phyloP scores from a whole-genome alignment of 2,888 invertebrate genomes.

The Drosophila parthenogenetica region DNA sequence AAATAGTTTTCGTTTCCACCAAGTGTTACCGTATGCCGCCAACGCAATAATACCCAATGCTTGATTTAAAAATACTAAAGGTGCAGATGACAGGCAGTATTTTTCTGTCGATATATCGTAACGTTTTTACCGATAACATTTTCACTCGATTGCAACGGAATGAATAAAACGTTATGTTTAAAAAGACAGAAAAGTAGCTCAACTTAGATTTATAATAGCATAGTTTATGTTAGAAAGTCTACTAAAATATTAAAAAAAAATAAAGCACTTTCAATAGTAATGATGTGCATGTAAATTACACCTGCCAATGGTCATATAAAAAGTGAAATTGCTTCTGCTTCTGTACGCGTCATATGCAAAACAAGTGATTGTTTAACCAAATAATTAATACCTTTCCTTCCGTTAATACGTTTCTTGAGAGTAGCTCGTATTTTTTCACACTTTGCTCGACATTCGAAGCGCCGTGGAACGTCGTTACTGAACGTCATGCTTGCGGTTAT shows the following conservation, averaged over 20 bases:
- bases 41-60: neutral
- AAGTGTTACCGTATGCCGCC: slow-evolving; percentile 35
- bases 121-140: neutral
- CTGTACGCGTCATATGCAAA: slow-evolving; percentile 26
- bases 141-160: neutral
- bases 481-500: slow-evolving; percentile 26
- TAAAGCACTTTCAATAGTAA: neutral
- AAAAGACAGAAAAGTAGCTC: neutral
- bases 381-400: slow-evolving; percentile 54
- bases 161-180: neutral
- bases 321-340: slow-evolving; percentile 62
- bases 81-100: neutral
- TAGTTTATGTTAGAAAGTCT: neutral
- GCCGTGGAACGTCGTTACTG: slow-evolving; percentile 42
- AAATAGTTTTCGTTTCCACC: slow-evolving; percentile 45
- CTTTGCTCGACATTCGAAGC: slow-evolving; percentile 70
- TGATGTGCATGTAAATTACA: slow-evolving; percentile 2
- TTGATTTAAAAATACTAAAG: neutral
- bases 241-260: neutral
- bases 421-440: slow-evolving; percentile 64
- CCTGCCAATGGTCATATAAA: slow-evolving; percentile 30
- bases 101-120: neutral
- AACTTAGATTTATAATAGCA: too few relatives aligned
- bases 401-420: slow-evolving; percentile 21
- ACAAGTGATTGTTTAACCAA: slow-evolving; percentile 47